Conservation (phyloP, 2,888 invertebrate genomes). For the Pandemis heparana region DNA sequence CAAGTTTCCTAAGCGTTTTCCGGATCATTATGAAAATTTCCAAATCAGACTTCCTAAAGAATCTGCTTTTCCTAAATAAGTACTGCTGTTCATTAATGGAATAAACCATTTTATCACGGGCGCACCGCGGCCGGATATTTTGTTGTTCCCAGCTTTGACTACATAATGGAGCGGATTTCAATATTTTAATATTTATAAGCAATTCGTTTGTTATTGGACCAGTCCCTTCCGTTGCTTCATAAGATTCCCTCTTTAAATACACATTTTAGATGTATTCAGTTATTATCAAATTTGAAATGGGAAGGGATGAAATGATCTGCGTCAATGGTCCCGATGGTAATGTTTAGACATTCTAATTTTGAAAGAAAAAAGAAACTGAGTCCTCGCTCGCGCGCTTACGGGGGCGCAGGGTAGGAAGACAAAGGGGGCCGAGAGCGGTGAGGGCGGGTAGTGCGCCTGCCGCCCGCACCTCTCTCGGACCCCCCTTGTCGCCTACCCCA, state of each 20-base stretch:
- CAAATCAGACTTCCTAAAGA: slow-evolving; percentile 13
- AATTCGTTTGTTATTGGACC: slow-evolving; percentile 65
- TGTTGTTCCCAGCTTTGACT: slow-evolving; percentile 71
- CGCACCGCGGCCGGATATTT: slow-evolving; percentile 63
- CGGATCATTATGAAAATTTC: not conserved
- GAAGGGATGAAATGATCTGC: not conserved
- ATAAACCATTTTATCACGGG: slow-evolving; percentile 66
- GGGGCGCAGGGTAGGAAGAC: no score
- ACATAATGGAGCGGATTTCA: slow-evolving; percentile 74
- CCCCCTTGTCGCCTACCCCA: no score
- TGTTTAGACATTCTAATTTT: not conserved
- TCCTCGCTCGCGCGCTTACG: no score
- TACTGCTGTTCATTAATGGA: slow-evolving; percentile 40
- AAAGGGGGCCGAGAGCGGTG: no score
- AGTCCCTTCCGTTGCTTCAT: slow-evolving; percentile 45
- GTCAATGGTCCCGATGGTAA: not conserved
- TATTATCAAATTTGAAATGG: slow-evolving; percentile 14
- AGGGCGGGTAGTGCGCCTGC: no score
- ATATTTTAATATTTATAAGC: slow-evolving; percentile 79
- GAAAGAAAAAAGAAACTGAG: no score
- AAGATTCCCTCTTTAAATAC: slow-evolving; percentile 45
- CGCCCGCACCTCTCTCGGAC: no score
- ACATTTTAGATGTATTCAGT: slow-evolving; percentile 23
- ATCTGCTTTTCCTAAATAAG: slow-evolving; percentile 26
- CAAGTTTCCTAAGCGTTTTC: not conserved